Conservation (phyloP, 2,888 invertebrate genomes). For the Eupithecia vulgata region DNA sequence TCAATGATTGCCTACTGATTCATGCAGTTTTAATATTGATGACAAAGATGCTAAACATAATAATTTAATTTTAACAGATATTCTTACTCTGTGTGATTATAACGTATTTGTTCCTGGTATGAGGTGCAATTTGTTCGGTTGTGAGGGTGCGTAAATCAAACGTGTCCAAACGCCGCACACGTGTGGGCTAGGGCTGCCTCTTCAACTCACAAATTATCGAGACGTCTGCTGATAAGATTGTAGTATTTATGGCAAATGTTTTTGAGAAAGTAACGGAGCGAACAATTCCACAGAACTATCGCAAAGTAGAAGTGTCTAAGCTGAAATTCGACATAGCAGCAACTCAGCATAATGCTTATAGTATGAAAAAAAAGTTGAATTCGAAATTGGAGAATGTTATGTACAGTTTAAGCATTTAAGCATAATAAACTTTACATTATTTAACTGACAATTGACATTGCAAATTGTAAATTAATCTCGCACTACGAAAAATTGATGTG, state of each 20-base stretch:
- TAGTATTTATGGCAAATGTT: constrained; percentile 20
- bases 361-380: too few species aligned
- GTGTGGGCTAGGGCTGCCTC: constrained; percentile 56
- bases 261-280: not conserved
- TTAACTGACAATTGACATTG: not conserved
- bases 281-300: not conserved
- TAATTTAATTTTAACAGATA: not conserved
- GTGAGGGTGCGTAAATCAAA: constrained; percentile 74
- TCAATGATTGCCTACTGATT: not conserved
- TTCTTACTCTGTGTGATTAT: constrained; percentile 46
- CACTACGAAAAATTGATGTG: too few species aligned
- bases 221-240: constrained; percentile 35
- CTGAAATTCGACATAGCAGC: not conserved
- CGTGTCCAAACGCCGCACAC: constrained; percentile 62
- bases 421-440: not conserved
- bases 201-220: constrained; percentile 24
- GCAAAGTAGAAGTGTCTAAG: not conserved
- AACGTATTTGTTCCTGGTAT: constrained; percentile 61
- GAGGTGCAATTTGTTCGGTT: constrained; percentile 64
- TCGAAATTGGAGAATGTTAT: not conserved
- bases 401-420: not conserved
- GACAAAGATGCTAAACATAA: not conserved
- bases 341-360: not conserved
- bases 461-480: not conserved
- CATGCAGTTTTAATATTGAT: constrained; percentile 2